Base-by-base conservation (phyloP, 2,888 invertebrate genomes). In the Diarsia mendica region DNA sequence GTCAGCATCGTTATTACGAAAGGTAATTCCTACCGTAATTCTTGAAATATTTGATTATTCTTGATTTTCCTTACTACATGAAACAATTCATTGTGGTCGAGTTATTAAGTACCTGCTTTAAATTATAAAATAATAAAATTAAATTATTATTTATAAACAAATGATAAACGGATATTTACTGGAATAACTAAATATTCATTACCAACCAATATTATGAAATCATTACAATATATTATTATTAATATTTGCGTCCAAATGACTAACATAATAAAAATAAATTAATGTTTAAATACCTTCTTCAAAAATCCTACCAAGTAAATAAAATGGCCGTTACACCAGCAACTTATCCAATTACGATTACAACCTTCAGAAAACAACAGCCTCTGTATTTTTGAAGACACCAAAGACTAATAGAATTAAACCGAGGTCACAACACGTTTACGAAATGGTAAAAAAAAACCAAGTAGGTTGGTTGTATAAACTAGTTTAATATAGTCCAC, bases 81-180 rank as follows among this genome's bases (percentile, higher is more conserved):
- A 79, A 55, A n/a, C 9, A 46, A 63, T 64, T 71, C 23, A 48
- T 64, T 72, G 70, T 53, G 77, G 63, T 64, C n/a, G 18, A 13
- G 20, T 46, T 49, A 60, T 4, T 28, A 28, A 44, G 5, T 15
- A 49, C 11, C 15, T 8, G 20, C 5, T n/a, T n/a, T 60, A 44
- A 61, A 61, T 60, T 33, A n/a, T n/a, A n/a, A n/a, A n/a, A n/a
- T n/a, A n/a, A n/a, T n/a, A n/a, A n/a, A n/a, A n/a, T n/a, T n/a
- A n/a, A n/a, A n/a, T n/a, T n/a, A n/a, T n/a, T n/a, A n/a, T n/a
- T n/a, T n/a, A n/a, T n/a, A 18, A 20, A 53, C 3, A n/a, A 66
- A 28, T n/a, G n/a, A n/a, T 39, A 28, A 11, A 28, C 23, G 10
- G 5, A 44, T n/a, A 39, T 11, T 61, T 18, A 60, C 10, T 61